Evolutionary conservation across 2,113 vertebrate genomes (phyloP).

Genomic region (Poeciliopsis prolifica): DNA sequence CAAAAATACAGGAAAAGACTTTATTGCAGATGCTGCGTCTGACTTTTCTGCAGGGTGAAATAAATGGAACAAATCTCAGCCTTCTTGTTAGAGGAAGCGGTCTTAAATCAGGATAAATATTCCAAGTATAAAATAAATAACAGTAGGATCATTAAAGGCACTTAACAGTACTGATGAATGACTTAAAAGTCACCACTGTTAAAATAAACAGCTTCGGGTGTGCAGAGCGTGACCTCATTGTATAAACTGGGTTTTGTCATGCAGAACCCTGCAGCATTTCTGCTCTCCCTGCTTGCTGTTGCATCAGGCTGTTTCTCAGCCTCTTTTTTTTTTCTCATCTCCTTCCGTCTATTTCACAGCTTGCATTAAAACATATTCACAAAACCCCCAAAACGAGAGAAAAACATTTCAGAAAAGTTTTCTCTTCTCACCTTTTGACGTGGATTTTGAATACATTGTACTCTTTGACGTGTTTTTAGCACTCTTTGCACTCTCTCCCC

Average conservation of each 20-base stretch:
- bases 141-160: neutral
- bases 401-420: neutral
- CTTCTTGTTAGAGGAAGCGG: neutral
- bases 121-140: neutral
- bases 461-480: constrained; percentile 13
- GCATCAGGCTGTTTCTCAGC: constrained; percentile 50
- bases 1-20: too few relatives aligned
- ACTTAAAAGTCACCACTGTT: neutral
- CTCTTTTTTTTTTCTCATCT: neutral
- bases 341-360: constrained; percentile 4
- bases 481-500: neutral
- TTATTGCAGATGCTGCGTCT: neutral
- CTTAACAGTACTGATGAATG: neutral
- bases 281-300: constrained; percentile 39
- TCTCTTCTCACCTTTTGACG: neutral
- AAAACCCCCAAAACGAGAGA: neutral
- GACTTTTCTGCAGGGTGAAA: neutral
- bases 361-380: constrained; percentile 4
- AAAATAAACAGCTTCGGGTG: neutral
- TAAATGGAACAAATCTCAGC: neutral
- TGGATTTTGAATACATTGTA: neutral
- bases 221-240: constrained; percentile 41
- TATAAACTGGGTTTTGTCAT: constrained; percentile 17
- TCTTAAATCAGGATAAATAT: neutral
- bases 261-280: constrained; percentile 50